Evolutionary conservation across 2,113 vertebrate genomes (phyloP), one percentile per base, ranked within the genome.

Genomic region (Xyrauchen texanus): DNA sequence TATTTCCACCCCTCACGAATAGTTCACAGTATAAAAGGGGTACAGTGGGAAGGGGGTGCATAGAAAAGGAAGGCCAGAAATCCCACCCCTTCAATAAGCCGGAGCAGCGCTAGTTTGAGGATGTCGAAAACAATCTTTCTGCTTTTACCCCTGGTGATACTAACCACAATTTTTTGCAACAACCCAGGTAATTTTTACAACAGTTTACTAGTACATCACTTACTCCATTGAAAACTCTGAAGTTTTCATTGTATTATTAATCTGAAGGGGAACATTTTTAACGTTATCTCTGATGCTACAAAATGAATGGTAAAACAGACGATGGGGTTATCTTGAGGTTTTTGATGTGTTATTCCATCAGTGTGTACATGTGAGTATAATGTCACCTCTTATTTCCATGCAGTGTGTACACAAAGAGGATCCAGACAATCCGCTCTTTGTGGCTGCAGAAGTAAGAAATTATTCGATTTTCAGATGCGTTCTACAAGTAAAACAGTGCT

Each of bases 81-180:
- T 15, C 62, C 5, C 5, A 51, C 6, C 10, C 9, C 46, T 44
- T 52, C 10, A n/a, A n/a, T n/a, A n/a, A 45, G 44, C 51, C 68
- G 34, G 47, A 63, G 4, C 34, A 71, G 2, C 62, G 13, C 21
- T 3, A 68, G n/a, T 5, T 67, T 66, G 64, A 77, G 11, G 65
- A 92, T 91, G 92, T 84, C 86, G 70, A 88, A 83, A 77, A 67
- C 86, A 9, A 4, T 77, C 4, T 66, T 47, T 49, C 53, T 82
- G 11, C 45, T 66, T 49, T 72, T 91, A 6, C 66, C 89, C 60
- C 46, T 91, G 67, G 4, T 90, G 49, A 10, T 90, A 72, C 70
- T 92, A 61, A 8, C 78, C 7, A 55, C 68, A 16, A 82, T 62
- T 62, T 44, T 85, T 16, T 77, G 13, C 11, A 4, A 78, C 62